These are phyloP conservation scores for Bemisia tabaci DNA, from an alignment of 1,140 invertebrate species.

Conservation along the genomic window DNA sequence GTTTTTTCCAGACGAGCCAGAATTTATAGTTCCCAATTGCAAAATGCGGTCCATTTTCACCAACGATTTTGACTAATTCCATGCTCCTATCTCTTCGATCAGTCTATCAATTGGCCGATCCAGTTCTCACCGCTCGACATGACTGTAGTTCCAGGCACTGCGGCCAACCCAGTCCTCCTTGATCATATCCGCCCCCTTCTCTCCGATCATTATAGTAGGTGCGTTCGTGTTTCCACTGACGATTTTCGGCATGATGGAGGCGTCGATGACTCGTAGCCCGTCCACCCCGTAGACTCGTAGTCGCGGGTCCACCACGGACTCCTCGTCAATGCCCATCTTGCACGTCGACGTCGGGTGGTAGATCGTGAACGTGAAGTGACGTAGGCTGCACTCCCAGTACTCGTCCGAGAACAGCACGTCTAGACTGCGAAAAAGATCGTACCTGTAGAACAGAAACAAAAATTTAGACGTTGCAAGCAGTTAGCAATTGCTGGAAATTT, in stretches of 20 bases:
- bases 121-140: neutral
- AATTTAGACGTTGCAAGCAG: too few species aligned
- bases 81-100: too few species aligned
- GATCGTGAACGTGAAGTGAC: slow-evolving; percentile 71
- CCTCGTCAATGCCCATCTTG: slow-evolving; percentile 74
- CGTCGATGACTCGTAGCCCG: slow-evolving; percentile 56
- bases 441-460: too few species aligned
- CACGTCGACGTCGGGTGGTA: slow-evolving; percentile 74
- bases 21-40: too few species aligned
- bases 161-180: slow-evolving; percentile 41
- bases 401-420: slow-evolving; percentile 65
- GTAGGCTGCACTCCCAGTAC: slow-evolving; percentile 71
- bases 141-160: neutral
- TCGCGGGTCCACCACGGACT: slow-evolving; percentile 66
- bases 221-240: slow-evolving; percentile 71
- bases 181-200: slow-evolving; percentile 66
- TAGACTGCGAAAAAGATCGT: too few species aligned
- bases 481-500: too few species aligned
- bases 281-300: slow-evolving; percentile 57
- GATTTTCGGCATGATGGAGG: slow-evolving; percentile 65
- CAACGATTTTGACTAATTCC: too few species aligned
- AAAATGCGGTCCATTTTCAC: too few species aligned
- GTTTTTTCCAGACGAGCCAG: too few species aligned
- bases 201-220: slow-evolving; percentile 61
- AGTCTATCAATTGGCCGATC: too few species aligned